phyloP scores from a whole-genome alignment of 2,888 invertebrate genomes.

The Drosophila emarginata region DNA sequence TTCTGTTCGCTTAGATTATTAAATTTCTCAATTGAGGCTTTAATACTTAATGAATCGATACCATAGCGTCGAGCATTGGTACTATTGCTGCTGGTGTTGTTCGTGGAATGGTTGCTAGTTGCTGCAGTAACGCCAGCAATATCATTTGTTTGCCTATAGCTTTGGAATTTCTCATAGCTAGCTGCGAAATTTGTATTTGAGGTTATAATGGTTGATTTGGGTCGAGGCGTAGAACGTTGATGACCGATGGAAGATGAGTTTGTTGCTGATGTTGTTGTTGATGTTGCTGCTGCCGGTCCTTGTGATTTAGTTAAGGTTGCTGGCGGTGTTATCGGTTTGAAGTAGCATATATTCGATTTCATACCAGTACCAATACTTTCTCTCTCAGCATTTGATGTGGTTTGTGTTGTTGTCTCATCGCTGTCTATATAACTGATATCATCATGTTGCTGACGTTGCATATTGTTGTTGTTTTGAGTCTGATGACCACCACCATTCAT shows the following conservation, averaged over 20 bases:
- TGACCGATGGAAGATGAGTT: constrained; percentile 6
- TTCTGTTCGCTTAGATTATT: constrained; percentile 80
- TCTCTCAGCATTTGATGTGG: constrained; percentile 11
- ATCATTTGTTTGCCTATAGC: constrained; percentile 78
- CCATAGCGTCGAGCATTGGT: constrained; percentile 59
- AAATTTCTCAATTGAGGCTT: constrained; percentile 81
- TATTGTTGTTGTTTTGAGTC: constrained; percentile 23
- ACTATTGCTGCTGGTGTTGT: constrained; percentile 59
- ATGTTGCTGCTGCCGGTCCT: constrained; percentile 29
- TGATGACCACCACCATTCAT: constrained; percentile 24
- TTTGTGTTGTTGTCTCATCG: constrained; percentile 61
- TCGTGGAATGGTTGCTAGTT: constrained; percentile 25
- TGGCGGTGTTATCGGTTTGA: constrained; percentile 68
- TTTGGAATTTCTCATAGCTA: constrained; percentile 71
- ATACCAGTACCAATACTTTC: background rate
- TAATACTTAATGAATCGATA: constrained; percentile 80
- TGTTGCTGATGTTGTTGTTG: constrained; percentile 3
- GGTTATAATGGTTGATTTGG: constrained; percentile 78
- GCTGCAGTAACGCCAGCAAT: constrained; percentile 30
- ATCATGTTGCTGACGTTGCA: constrained; percentile 68
- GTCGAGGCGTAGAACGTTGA: constrained; percentile 58
- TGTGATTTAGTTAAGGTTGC: constrained; percentile 20
- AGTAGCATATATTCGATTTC: constrained; percentile 50
- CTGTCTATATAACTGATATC: constrained; percentile 80
- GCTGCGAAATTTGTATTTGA: constrained; percentile 62